Percentiles rank a stretch among this genome's conserved stretches.
phyloP scores from a whole-genome alignment of 2,888 invertebrate genomes.

The Ditylenchus weischeri region DNA sequence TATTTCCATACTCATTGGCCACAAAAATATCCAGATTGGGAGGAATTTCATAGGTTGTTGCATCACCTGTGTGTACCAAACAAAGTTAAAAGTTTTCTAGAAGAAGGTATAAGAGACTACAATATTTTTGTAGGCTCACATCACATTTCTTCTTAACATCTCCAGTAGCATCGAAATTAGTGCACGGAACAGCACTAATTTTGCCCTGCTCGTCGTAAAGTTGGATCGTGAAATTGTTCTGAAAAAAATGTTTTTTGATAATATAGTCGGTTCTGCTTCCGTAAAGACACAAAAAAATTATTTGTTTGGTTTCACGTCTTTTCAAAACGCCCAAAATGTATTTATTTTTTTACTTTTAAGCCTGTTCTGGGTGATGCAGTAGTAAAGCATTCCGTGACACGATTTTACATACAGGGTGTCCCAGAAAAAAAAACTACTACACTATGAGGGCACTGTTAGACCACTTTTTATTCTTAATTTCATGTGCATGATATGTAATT shows the following conservation, averaged over 20 bases:
- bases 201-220: neutral
- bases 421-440: too few relatives aligned
- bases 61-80: neutral
- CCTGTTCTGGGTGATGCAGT: too few relatives aligned
- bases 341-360: too few relatives aligned
- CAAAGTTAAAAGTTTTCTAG: neutral
- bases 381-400: too few relatives aligned
- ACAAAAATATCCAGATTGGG: constrained; percentile 1
- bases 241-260: neutral
- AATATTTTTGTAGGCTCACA: neutral
- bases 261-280: too few relatives aligned
- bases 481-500: too few relatives aligned
- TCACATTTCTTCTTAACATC: neutral
- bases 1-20: neutral
- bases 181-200: neutral
- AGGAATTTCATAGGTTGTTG: neutral
- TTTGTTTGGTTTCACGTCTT: too few relatives aligned
- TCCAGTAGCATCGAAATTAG: neutral
- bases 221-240: neutral
- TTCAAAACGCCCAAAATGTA: too few relatives aligned
- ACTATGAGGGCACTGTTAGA: too few relatives aligned
- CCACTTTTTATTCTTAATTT: too few relatives aligned
- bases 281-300: neutral
- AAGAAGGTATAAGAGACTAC: neutral
- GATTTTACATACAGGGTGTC: too few relatives aligned